A percentile compares a stretch with the other conserved stretches of the same genome.
Conservation (phyloP, 2,113 vertebrate species). For the Recurvirostra avosetta region DNA sequence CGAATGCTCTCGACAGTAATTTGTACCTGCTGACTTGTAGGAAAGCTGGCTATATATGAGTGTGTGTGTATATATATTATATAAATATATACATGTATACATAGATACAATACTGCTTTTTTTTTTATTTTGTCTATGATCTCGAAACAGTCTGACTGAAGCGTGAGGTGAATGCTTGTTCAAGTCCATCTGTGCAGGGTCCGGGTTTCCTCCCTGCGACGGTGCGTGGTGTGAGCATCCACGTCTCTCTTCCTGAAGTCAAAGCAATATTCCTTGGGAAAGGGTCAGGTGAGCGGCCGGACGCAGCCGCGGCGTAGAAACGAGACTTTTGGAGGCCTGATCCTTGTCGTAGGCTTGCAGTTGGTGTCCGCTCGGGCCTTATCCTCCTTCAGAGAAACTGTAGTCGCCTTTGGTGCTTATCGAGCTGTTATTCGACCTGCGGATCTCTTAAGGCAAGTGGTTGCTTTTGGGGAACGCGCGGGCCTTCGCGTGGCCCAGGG, state of each 20-base stretch:
- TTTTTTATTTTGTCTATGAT: conserved; percentile 59
- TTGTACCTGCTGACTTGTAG: conserved; percentile 75
- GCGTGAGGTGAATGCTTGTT: conserved; percentile 58
- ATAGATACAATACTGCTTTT: conserved; percentile 77
- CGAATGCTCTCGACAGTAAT: conserved; percentile 60
- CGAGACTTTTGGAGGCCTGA: not conserved
- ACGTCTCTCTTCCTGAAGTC: conserved; percentile 66
- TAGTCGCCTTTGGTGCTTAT: conserved; percentile 73
- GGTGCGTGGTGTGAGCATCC: conserved; percentile 29
- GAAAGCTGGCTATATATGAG: conserved; percentile 65
- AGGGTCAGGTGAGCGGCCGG: not conserved
- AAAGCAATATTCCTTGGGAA: conserved; percentile 75
- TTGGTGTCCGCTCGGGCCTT: conserved; percentile 66
- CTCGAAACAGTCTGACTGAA: conserved; percentile 58
- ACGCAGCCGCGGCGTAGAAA: not conserved
- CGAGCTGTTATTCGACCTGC: conserved; percentile 40
- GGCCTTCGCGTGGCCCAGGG: not conserved
- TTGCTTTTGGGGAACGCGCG: conserved; percentile 35
- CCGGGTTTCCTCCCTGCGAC: conserved; percentile 23
- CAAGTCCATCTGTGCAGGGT: conserved; percentile 19
- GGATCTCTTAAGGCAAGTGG: conserved; percentile 66
- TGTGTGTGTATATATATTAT: conserved; percentile 75
- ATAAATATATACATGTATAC: conserved; percentile 79
- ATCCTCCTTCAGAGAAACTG: conserved; percentile 64
- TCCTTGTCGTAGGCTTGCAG: conserved; percentile 47